phyloP scores from a whole-genome alignment of 2,113 vertebrate species.

The Colistium nudipinnis region DNA sequence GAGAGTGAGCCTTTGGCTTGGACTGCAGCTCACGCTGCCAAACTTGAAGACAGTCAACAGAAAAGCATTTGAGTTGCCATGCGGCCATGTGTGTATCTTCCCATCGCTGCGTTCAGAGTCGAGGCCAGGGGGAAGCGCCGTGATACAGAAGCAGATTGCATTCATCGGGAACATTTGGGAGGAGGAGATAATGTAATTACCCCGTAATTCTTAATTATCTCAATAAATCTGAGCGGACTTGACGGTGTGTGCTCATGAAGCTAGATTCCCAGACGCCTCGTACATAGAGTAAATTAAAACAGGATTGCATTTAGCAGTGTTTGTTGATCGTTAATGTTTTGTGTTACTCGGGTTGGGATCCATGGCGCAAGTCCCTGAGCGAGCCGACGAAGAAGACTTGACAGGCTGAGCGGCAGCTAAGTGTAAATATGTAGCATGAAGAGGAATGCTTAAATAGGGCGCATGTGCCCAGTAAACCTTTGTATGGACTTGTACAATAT shows the following conservation, averaged over 20 bases:
- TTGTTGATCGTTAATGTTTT: not conserved
- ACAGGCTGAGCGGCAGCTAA: too few species aligned
- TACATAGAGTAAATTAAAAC: not conserved
- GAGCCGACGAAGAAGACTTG: not conserved
- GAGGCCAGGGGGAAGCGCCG: not conserved
- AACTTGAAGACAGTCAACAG: conserved; percentile 23
- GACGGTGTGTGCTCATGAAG: not conserved
- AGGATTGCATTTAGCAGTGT: not conserved
- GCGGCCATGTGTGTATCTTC: conserved; percentile 17
- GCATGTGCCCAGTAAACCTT: too few species aligned
- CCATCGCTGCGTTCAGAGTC: not conserved
- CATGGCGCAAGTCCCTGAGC: not conserved
- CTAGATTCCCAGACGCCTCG: not conserved
- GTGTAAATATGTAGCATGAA: too few species aligned
- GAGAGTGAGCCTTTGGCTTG: conserved; percentile 23
- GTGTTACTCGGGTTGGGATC: not conserved
- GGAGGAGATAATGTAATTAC: too few species aligned
- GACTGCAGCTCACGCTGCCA: conserved; percentile 5
- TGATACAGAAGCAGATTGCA: conserved; percentile 7
- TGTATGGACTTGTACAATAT: too few species aligned
- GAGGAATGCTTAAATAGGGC: too few species aligned
- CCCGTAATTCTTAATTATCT: not conserved
- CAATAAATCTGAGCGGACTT: not conserved
- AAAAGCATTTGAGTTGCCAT: conserved; percentile 4
- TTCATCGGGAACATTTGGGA: conserved; percentile 12